Evolutionary conservation across 2,888 invertebrate genomes (phyloP).

Genomic region (Agelastica alni): DNA sequence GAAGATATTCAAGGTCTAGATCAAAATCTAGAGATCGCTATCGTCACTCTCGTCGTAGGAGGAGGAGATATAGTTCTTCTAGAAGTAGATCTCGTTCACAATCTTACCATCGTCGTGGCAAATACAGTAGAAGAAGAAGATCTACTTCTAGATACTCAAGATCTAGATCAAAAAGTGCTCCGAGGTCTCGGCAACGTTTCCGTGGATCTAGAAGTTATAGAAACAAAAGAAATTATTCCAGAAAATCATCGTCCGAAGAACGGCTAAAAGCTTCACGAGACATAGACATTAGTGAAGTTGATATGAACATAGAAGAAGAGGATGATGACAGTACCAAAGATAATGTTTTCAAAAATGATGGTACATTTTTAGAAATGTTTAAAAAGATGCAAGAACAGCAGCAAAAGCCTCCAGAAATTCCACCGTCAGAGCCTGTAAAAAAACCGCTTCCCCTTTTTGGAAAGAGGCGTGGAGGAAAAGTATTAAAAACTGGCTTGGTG

Average conservation of each 20-base stretch:
- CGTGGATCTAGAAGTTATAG: slow-evolving; percentile 16
- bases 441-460: slow-evolving; percentile 66
- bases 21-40: slow-evolving; percentile 38
- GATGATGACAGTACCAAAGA: slow-evolving; percentile 48
- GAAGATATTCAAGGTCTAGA: slow-evolving; percentile 36
- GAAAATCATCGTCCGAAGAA: slow-evolving; percentile 21
- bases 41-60: slow-evolving; percentile 34
- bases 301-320: slow-evolving; percentile 40
- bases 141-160: slow-evolving; percentile 28
- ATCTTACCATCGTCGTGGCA: slow-evolving; percentile 27
- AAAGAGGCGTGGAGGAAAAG: slow-evolving; percentile 83
- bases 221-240: slow-evolving; percentile 7
- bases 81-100: slow-evolving; percentile 31
- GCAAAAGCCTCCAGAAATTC: slow-evolving; percentile 49
- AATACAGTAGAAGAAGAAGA: slow-evolving; percentile 21
- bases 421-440: slow-evolving; percentile 50
- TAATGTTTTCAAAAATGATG: slow-evolving; percentile 80
- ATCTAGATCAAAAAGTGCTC: slow-evolving; percentile 38
- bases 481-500: slow-evolving; percentile 87
- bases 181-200: slow-evolving; percentile 29
- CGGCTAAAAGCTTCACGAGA: too few species aligned
- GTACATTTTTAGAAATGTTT: slow-evolving; percentile 89
- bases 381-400: slow-evolving; percentile 79
- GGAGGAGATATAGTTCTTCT: slow-evolving; percentile 33
- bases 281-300: slow-evolving; percentile 35